A percentile compares a stretch with the other conserved stretches of the same genome.
These are phyloP conservation scores for Amphiura filiformis DNA, from an alignment of 35 echinoderm and acorn worm species.

Conservation along the genomic window DNA sequence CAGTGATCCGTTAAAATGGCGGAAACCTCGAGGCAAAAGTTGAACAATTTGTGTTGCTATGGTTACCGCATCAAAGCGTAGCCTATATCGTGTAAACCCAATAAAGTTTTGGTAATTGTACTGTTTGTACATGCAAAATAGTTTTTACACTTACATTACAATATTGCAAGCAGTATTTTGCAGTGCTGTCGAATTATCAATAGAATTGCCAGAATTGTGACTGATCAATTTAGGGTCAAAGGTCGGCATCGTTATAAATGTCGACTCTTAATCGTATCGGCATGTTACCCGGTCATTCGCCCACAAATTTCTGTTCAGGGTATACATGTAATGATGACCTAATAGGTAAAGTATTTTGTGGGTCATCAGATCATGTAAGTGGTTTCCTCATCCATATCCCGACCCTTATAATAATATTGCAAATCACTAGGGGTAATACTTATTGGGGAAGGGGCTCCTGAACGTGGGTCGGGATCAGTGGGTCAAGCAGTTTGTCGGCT, in stretches of 20 bases:
- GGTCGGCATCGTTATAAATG: neutral
- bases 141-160: neutral
- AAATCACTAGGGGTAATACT: no score
- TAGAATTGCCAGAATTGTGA: neutral
- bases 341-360: no score
- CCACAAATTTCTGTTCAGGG: no score
- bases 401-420: no score
- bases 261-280: neutral
- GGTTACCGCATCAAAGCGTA: neutral
- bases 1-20: neutral
- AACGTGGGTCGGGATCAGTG: no score
- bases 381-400: no score
- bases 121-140: no score
- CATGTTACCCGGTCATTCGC: neutral
- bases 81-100: neutral
- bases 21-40: neutral
- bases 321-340: no score
- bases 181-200: neutral
- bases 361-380: no score
- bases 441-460: no score
- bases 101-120: neutral
- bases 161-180: neutral
- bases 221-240: neutral
- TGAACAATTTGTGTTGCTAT: neutral
- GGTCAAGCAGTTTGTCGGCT: no score